These are phyloP conservation scores for Polylopha cassiicola DNA, from an alignment of 2,888 invertebrate species.

Conservation along the genomic window DNA sequence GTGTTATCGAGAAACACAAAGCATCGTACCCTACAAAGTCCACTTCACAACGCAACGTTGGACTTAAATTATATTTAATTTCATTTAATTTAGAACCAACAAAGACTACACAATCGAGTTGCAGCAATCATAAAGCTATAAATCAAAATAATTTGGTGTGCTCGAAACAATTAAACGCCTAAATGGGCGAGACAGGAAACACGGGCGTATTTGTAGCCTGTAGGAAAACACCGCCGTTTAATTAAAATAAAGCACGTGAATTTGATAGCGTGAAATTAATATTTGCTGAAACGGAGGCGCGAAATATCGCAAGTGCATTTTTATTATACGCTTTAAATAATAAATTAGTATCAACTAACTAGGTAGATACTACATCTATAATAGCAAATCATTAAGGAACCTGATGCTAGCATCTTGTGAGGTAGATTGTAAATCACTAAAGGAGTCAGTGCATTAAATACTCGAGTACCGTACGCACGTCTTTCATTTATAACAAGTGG, in stretches of 20 bases:
- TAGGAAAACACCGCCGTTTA: conserved; percentile 30
- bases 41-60: conserved; percentile 43
- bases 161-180: conserved; percentile 63
- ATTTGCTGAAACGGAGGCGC: neutral
- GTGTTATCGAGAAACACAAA: neutral
- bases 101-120: conserved; percentile 68
- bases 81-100: conserved; percentile 65
- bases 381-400: no score
- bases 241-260: conserved; percentile 32
- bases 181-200: conserved; percentile 52
- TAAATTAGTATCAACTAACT: no score
- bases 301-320: neutral
- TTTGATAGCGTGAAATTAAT: conserved; percentile 24
- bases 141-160: conserved; percentile 73
- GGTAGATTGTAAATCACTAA: no score
- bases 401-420: no score
- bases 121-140: conserved; percentile 72
- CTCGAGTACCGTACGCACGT: no score
- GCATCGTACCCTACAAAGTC: conserved; percentile 28
- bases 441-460: neutral
- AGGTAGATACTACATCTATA: no score
- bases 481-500: neutral
- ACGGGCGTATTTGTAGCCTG: conserved; percentile 27
- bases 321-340: no score
- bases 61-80: conserved; percentile 67